Evolutionary conservation across 2,113 vertebrate species (phyloP).

Genomic region (Drymodes brunneopygia): DNA sequence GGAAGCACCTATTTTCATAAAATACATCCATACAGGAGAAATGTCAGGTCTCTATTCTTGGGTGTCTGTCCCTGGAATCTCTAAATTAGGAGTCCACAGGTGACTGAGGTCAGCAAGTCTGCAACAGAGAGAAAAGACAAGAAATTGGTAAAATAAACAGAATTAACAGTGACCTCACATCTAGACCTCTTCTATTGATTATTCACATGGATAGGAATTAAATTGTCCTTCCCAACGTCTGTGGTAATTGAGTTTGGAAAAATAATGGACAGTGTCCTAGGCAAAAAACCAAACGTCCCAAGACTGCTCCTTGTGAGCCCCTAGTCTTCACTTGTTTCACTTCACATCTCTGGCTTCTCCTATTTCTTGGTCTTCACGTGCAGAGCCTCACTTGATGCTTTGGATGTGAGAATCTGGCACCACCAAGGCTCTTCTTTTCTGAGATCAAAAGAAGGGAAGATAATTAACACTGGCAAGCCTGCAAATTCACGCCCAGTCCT

Average conservation of each 20-base stretch:
- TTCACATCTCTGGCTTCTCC: not conserved
- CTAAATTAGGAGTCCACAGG: not conserved
- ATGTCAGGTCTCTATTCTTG: not conserved
- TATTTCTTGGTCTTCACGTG: not conserved
- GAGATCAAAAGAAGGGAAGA: not conserved
- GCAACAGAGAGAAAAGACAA: not conserved
- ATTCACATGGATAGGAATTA: not conserved
- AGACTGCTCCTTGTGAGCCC: not conserved
- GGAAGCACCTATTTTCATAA: not conserved
- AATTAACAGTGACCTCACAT: not conserved
- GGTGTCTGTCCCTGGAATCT: not conserved
- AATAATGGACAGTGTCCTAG: not conserved
- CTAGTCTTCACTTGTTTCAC: not conserved
- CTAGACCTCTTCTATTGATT: not conserved
- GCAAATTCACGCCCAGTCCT: not conserved
- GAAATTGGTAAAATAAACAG: not conserved
- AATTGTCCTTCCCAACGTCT: not conserved
- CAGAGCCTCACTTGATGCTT: not conserved
- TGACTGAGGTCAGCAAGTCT: not conserved
- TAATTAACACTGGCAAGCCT: not conserved
- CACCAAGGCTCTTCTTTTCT: not conserved
- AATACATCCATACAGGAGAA: not conserved
- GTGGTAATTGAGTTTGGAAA: not conserved
- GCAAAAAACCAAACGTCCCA: not conserved
- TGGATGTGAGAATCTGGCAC: not conserved